Percentiles rank a stretch among this genome's conserved stretches.
Evolutionary conservation across 2,113 vertebrate species (phyloP).

Genomic region (Centropus unirufus): DNA sequence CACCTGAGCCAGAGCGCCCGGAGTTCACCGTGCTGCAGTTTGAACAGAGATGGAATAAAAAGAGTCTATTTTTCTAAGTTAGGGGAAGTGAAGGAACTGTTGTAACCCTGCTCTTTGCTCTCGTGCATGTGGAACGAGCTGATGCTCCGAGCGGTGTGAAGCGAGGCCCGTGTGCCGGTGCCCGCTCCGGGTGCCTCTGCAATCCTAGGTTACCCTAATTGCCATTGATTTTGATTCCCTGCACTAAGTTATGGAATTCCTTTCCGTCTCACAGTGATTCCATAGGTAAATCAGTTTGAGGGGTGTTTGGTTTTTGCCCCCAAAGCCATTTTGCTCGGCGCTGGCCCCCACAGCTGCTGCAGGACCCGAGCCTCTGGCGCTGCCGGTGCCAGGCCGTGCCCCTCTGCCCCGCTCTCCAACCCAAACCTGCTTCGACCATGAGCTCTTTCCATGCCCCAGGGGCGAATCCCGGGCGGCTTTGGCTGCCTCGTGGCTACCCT

Average conservation of each 20-base stretch:
- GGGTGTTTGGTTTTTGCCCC: background rate
- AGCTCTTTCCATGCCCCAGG: background rate
- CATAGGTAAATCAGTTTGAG: background rate
- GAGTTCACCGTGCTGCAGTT: background rate
- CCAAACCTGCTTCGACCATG: no score
- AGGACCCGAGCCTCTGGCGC: no score
- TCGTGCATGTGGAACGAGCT: slow-evolving; percentile 64
- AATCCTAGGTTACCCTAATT: slow-evolving; percentile 61
- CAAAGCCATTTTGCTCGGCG: background rate
- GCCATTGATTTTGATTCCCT: slow-evolving; percentile 57
- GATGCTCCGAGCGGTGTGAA: slow-evolving; percentile 64
- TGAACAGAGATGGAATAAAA: slow-evolving; percentile 58
- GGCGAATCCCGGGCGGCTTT: background rate
- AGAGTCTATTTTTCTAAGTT: slow-evolving; percentile 68
- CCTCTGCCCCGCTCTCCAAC: background rate
- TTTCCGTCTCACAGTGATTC: background rate
- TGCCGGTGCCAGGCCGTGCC: background rate
- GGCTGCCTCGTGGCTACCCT: no score
- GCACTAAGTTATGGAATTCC: slow-evolving; percentile 73
- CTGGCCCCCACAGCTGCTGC: background rate
- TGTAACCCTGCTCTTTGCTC: slow-evolving; percentile 71
- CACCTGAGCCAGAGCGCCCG: slow-evolving; percentile 80
- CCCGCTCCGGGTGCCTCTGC: slow-evolving; percentile 52
- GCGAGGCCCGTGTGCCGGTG: slow-evolving; percentile 68
- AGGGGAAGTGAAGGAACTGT: slow-evolving; percentile 75